These are phyloP conservation scores for Tamandua tetradactyla DNA, from an alignment of 2,797 vertebrate species.

Conservation along the genomic window DNA sequence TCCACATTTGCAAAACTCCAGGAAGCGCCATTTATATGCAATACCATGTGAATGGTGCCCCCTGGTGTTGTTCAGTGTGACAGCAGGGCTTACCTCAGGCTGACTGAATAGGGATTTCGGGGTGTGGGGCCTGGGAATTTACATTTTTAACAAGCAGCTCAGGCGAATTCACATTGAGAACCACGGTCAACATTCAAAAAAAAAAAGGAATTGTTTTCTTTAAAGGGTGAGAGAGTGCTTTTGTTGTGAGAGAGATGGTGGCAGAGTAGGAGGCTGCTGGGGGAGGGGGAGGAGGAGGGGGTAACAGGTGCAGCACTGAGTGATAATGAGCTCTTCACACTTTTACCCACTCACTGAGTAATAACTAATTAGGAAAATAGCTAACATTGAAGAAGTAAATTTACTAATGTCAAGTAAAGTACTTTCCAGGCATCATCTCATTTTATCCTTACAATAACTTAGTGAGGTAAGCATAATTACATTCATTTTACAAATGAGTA, in stretches of 20 bases:
- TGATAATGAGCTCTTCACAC: conserved; percentile 42
- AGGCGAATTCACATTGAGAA: conserved; percentile 52
- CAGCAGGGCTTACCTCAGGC: not conserved
- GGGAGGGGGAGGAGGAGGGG: not conserved
- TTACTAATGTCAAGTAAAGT: conserved; percentile 12
- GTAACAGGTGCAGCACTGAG: not conserved
- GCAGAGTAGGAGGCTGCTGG: not conserved
- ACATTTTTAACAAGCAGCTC: conserved; percentile 63
- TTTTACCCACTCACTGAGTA: not conserved
- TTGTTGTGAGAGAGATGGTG: not conserved
- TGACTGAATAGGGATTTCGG: conserved; percentile 36
- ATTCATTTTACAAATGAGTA: not conserved
- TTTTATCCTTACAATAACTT: not conserved
- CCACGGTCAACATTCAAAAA: conserved; percentile 44
- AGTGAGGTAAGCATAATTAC: not conserved
- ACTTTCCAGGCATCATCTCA: not conserved
- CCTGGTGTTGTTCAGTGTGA: conserved; percentile 73
- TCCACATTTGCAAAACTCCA: conserved; percentile 64
- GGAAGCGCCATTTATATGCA: conserved; percentile 73
- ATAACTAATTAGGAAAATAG: conserved; percentile 37
- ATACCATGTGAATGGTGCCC: conserved; percentile 67
- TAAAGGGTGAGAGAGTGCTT: not conserved
- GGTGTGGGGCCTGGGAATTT: conserved; percentile 17
- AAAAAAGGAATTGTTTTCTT: conserved; percentile 21
- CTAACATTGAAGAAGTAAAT: conserved; percentile 2